phyloP scores from a whole-genome alignment of 1,140 invertebrate genomes.

The Drosophila kepulauana region DNA sequence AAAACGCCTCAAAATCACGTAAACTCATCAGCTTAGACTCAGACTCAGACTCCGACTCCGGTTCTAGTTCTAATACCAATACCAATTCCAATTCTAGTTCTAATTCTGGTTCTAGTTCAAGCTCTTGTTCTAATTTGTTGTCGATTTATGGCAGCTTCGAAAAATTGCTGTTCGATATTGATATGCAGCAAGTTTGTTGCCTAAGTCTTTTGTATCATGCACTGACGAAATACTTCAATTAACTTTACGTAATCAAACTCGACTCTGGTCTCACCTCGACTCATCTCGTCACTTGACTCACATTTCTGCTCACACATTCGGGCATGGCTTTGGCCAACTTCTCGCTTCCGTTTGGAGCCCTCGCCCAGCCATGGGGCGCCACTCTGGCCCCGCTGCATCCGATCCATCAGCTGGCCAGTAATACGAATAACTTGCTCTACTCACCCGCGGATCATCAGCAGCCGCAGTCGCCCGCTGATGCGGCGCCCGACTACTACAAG shows the following conservation, averaged over 20 bases:
- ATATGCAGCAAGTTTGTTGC: conserved; percentile 63
- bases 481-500: conserved; percentile 60
- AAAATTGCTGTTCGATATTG: not conserved
- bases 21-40: not conserved
- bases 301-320: not conserved
- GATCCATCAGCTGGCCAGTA: conserved; percentile 79
- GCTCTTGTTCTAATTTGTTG: conserved; percentile 23
- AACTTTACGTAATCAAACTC: conserved; percentile 37
- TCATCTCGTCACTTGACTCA: not conserved
- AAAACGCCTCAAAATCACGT: conserved; percentile 22
- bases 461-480: conserved; percentile 24
- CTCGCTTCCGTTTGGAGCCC: conserved; percentile 78
- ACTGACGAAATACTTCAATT: conserved; percentile 25
- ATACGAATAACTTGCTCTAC: conserved; percentile 83
- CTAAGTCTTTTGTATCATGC: conserved; percentile 69
- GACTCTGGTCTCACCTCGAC: not conserved
- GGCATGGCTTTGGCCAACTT: conserved; percentile 82
- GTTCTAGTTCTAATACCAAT: conserved; percentile 48
- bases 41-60: conserved; percentile 45
- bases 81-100: conserved; percentile 54
- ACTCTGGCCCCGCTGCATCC: conserved; percentile 81
- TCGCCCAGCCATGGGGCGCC: conserved; percentile 76
- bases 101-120: conserved; percentile 51
- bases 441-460: conserved; percentile 79
- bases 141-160: not conserved